Evolutionary conservation across 2,888 invertebrate species (phyloP), one percentile per base, ranked within the genome.

Genomic region (Diaperis boleti): DNA sequence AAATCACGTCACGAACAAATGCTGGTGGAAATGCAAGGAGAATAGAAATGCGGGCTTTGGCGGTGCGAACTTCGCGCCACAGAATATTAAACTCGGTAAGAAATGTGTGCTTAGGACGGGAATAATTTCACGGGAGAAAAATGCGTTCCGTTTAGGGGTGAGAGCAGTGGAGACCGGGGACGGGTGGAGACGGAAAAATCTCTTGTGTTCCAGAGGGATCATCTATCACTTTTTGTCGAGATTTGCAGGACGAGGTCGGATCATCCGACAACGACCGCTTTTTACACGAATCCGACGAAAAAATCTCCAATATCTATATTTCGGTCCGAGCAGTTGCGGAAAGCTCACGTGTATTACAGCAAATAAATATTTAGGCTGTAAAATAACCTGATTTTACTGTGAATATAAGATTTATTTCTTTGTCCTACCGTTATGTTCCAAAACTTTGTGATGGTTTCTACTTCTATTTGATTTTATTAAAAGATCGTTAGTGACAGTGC

Each of bases 1-100:
- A 80, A 81, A 81, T 81, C 81, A 81, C 81, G 81, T 81, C 81
- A 80, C 74, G 75, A 78, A 79, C 81, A 81, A 81, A 79, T 78
- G 80, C 77, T 75, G 77, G 77, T 77, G 71, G 76, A 74, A 80
- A 79, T 79, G 79, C 78, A 76, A 70, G 75, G 76, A 76, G 80
- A 79, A 80, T 79, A 79, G 79, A 76, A 80, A 81, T 80, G 77
- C 76, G 79, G 78, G 74, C 72, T 74, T 75, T 76, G 75, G 73
- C 73, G 76, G 75, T 74, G 76, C 73, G 75, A 78, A 77, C 73
- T 76, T 73, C 72, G 71, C 77, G 75, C 76, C 74, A 66, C 74
- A 69, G 79, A 77, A 79, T 78, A 78, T 76, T 77, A 78, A 78
- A 74, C 75, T 77, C 72, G 66, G 74, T 75, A 78, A 78, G 78